Percentiles rank a stretch among this genome's conserved stretches.
phyloP scores from a whole-genome alignment of 2,797 vertebrate species.

The Ctenopoma multispine region DNA sequence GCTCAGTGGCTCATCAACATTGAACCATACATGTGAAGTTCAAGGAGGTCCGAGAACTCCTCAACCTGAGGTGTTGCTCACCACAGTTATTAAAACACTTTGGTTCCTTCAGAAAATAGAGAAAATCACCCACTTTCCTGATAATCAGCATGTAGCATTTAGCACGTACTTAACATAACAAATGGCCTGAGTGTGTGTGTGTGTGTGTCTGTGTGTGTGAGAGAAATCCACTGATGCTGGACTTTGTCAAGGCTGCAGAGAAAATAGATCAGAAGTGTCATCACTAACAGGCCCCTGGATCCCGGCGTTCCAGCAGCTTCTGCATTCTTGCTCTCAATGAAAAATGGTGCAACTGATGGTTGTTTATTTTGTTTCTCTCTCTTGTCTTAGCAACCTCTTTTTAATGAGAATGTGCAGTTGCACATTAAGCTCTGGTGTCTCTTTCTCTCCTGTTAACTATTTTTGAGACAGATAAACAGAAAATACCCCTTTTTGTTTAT shows the following conservation, averaged over 20 bases:
- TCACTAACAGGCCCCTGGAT: conserved; percentile 68
- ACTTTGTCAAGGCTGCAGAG: conserved; percentile 76
- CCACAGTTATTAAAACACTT: conserved; percentile 38
- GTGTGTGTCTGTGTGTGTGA: conserved; percentile 39
- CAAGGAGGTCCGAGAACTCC: conserved; percentile 76
- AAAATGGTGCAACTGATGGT: conserved; percentile 66
- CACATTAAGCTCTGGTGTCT: conserved; percentile 61
- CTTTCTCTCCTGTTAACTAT: conserved; percentile 60
- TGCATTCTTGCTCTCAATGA: conserved; percentile 76
- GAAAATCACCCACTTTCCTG: conserved; percentile 61
- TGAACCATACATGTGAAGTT: conserved; percentile 78
- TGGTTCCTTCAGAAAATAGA: conserved; percentile 51
- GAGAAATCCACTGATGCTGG: conserved; percentile 68
- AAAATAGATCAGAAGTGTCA: conserved; percentile 81
- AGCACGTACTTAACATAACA: conserved; percentile 93
- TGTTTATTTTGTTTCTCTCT: conserved; percentile 85
- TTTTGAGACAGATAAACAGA: conserved; percentile 71
- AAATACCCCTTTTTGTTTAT: conserved; percentile 61
- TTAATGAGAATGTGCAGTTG: conserved; percentile 77
- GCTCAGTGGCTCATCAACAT: conserved; percentile 28
- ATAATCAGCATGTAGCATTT: conserved; percentile 91
- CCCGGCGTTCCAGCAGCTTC: conserved; percentile 60
- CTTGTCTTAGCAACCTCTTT: conserved; percentile 75
- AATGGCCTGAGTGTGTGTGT: conserved; percentile 82
- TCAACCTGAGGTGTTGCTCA: conserved; percentile 71